A percentile compares a stretch with the other conserved stretches of the same genome.
phyloP scores from a whole-genome alignment of 2,888 invertebrate species.

The Coleophora flavipennella region DNA sequence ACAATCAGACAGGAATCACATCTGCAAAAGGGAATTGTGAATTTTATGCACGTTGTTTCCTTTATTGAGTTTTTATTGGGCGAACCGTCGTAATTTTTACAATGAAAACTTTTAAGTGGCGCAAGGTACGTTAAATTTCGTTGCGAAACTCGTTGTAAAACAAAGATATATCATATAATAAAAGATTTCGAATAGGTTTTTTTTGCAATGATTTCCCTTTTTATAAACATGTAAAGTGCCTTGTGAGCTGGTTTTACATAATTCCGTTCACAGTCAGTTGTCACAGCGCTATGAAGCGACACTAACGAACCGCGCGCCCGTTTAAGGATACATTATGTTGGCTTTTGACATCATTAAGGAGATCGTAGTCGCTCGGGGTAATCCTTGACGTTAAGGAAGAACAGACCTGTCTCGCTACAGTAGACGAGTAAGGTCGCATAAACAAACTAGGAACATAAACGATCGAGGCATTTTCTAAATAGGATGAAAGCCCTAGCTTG shows the following conservation, averaged over 20 bases:
- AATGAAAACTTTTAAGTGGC: slow-evolving; percentile 23
- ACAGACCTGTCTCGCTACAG: background rate
- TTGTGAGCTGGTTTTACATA: slow-evolving; percentile 29
- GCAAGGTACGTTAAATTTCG: slow-evolving; percentile 14
- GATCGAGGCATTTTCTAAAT: too few species aligned
- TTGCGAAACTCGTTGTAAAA: slow-evolving; percentile 24
- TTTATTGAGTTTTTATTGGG: slow-evolving; percentile 39
- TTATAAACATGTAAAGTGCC: too few species aligned
- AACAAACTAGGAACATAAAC: too few species aligned
- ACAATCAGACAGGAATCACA: too few species aligned
- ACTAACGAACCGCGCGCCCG: slow-evolving; percentile 58
- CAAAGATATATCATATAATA: slow-evolving; percentile 6
- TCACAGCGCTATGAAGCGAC: slow-evolving; percentile 42
- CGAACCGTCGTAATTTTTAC: slow-evolving; percentile 35
- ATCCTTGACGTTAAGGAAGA: slow-evolving; percentile 21
- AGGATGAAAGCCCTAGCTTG: too few species aligned
- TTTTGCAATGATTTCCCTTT: too few species aligned
- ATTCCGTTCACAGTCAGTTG: slow-evolving; percentile 49
- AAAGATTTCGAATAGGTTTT: slow-evolving; percentile 18
- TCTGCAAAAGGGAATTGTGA: slow-evolving; percentile 39
- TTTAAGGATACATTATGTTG: slow-evolving; percentile 61
- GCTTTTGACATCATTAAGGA: slow-evolving; percentile 67
- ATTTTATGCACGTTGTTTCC: slow-evolving; percentile 31
- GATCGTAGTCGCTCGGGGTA: slow-evolving; percentile 27
- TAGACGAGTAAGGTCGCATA: slow-evolving; percentile 2